Percentiles rank a stretch among this genome's conserved stretches.
These are phyloP conservation scores for Sinohyriopsis cumingii DNA, from an alignment of 2,888 invertebrate species.

Conservation along the genomic window DNA sequence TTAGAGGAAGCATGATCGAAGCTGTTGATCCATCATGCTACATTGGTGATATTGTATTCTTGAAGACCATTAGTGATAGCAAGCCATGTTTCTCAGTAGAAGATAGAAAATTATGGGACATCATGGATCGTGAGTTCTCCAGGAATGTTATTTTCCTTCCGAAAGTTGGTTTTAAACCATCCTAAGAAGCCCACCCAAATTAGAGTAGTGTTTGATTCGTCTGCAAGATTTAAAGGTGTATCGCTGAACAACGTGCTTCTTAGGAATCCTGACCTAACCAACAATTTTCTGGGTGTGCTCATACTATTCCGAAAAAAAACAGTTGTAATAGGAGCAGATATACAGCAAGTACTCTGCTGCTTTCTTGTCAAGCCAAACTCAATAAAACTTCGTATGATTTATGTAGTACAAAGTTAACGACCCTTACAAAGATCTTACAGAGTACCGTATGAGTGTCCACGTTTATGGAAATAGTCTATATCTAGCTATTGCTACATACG, in stretches of 20 bases:
- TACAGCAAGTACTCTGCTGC: constrained; percentile 35
- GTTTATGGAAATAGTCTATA: constrained; percentile 41
- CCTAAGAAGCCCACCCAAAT: too few species aligned
- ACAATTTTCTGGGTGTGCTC: constrained; percentile 31
- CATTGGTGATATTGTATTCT: too few species aligned
- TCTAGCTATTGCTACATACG: constrained; percentile 37
- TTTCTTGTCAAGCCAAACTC: constrained; percentile 28
- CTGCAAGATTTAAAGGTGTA: too few species aligned
- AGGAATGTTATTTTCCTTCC: too few species aligned
- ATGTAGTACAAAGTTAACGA: constrained; percentile 38
- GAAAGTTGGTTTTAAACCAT: too few species aligned
- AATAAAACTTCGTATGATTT: constrained; percentile 32
- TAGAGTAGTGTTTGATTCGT: too few species aligned
- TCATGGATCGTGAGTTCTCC: background rate
- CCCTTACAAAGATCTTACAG: constrained; percentile 19
- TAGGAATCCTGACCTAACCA: constrained; percentile 17
- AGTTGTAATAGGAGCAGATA: constrained; percentile 26
- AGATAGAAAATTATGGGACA: too few species aligned
- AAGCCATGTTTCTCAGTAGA: too few species aligned
- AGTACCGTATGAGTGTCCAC: constrained; percentile 39
- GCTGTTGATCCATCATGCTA: too few species aligned
- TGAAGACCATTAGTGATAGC: too few species aligned
- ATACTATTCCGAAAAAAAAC: constrained; percentile 21
- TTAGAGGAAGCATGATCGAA: too few species aligned
- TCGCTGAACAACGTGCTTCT: background rate